Evolutionary conservation across 2,888 invertebrate species (phyloP), one percentile per base, ranked within the genome.

Genomic region (Eristalinus sepulchralis): DNA sequence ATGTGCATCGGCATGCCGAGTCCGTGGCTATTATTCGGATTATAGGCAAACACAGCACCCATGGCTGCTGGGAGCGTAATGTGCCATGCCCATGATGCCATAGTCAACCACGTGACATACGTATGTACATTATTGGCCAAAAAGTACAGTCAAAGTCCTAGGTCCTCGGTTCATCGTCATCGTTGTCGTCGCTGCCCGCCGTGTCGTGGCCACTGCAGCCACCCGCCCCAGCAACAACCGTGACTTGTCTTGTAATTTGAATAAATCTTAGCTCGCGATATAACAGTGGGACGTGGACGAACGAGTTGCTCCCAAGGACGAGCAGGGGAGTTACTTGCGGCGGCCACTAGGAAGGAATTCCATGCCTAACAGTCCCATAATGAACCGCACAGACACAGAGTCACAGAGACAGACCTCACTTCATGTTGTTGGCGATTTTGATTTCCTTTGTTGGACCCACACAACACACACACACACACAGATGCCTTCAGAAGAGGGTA

Each of bases 211-310:
- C 76, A 62, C 34, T 55, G 24, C 24, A 20, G 27, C 10, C 27
- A 22, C 57, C 68, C 70, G 66, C 71, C 70, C 72, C 68, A 77
- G 77, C 84, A 84, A 66, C 82, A 87, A 83, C 87, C 87, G 87
- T 87, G 87, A 83, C 87, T 87, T 87, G 87, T 87, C 87, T 73
- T 83, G 83, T 80, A 87, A 87, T 87, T 87, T 87, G 87, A 87
- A 87, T 87, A 87, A 87, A 87, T 87, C 87, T 86, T 83, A 86
- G 78, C 83, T 27, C 55, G 70, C 36, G 17, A 70, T 78, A 66
- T 70, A 66, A 55, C 75, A 75, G 86, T 83, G 86, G 86, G 86
- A 83, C 79, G 82, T 57, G 57, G 57, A 57, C 36, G 67, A 47
- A 60, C 57, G 73, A 73, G 22, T 78, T 86, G 75, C 73, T 8